Conservation (phyloP, 2,888 invertebrate species). For the Pristionchus entomophagus region DNA sequence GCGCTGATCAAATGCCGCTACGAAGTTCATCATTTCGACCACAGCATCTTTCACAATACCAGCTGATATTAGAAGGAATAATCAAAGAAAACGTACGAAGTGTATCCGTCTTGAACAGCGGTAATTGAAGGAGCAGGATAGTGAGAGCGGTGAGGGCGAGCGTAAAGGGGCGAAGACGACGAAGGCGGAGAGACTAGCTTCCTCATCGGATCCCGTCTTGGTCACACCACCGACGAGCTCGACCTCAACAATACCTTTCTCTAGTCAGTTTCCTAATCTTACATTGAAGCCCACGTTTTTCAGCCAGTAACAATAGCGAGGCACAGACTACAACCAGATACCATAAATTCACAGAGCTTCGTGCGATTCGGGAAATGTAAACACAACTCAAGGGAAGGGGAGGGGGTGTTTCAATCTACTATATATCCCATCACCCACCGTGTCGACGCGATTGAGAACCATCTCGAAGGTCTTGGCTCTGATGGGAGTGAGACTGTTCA, state of each 20-base stretch:
- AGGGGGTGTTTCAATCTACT: too few species aligned
- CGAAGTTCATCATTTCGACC: too few species aligned
- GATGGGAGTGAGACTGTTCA: not conserved
- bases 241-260: too few species aligned
- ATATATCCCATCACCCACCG: too few species aligned
- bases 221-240: not conserved
- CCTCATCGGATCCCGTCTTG: not conserved
- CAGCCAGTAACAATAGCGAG: too few species aligned
- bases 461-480: not conserved
- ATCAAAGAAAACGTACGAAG: too few species aligned
- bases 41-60: too few species aligned
- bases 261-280: too few species aligned
- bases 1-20: not conserved
- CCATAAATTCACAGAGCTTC: not conserved
- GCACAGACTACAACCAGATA: not conserved
- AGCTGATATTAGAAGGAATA: too few species aligned
- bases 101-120: not conserved
- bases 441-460: not conserved
- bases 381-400: too few species aligned
- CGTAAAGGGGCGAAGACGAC: not conserved
- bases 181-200: not conserved
- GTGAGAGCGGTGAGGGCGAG: not conserved
- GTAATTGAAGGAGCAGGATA: not conserved
- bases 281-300: too few species aligned
- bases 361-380: too few species aligned